These are phyloP conservation scores for Tenthredo mesomela DNA, from an alignment of 2,888 invertebrate species.

Conservation along the genomic window DNA sequence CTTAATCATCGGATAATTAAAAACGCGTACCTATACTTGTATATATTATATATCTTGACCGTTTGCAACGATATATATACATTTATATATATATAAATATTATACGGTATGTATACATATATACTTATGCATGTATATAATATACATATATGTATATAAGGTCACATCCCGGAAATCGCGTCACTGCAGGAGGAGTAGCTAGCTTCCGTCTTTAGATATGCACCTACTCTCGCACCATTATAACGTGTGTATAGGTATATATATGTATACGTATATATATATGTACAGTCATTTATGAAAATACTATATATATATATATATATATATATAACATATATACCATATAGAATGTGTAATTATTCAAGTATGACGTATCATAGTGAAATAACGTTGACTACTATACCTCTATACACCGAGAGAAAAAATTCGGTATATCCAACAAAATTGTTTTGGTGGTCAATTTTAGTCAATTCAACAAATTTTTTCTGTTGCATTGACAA, in stretches of 20 bases:
- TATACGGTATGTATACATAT: not conserved
- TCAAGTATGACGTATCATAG: constrained; percentile 1
- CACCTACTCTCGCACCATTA: not conserved
- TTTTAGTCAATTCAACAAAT: too few species aligned
- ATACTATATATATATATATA: not conserved
- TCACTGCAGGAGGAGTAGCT: constrained; percentile 54
- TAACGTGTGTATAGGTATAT: not conserved
- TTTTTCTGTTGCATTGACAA: too few species aligned
- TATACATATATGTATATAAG: constrained; percentile 49
- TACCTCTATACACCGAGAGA: too few species aligned
- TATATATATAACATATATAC: not conserved
- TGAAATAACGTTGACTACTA: not conserved
- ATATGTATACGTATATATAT: not conserved
- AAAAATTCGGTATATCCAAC: too few species aligned
- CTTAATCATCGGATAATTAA: not conserved
- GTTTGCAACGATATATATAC: not conserved
- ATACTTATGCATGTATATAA: not conserved
- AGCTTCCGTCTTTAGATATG: constrained; percentile 32
- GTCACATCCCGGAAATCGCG: constrained; percentile 68
- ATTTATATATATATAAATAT: not conserved
- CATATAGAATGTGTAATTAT: not conserved
- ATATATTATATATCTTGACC: not conserved
- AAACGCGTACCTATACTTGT: not conserved
- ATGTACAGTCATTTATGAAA: not conserved
- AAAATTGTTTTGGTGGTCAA: too few species aligned